Conservation (phyloP, 2,888 invertebrate species). For the Ramazzottius varieornatus region DNA sequence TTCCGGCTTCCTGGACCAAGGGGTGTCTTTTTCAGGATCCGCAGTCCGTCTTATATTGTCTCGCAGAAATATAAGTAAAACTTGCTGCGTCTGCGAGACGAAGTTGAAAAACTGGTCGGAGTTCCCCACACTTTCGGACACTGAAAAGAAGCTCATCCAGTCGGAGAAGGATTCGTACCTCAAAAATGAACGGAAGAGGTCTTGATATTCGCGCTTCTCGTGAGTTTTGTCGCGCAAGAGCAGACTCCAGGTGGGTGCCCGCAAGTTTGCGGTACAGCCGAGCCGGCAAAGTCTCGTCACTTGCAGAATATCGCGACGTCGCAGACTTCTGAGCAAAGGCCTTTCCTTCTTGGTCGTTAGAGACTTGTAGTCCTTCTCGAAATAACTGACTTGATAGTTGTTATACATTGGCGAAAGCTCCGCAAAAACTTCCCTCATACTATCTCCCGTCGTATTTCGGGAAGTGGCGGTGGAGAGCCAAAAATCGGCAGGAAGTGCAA, state of each 20-base stretch:
- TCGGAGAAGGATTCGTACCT: not conserved
- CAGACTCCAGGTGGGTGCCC: not conserved
- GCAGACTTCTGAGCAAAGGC: not conserved
- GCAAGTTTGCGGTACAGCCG: not conserved
- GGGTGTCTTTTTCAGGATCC: no score
- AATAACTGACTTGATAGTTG: not conserved
- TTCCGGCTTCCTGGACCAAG: not conserved
- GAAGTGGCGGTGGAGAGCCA: not conserved
- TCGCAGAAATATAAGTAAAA: not conserved
- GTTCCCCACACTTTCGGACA: not conserved
- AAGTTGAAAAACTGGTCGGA: not conserved
- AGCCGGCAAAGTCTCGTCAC: not conserved
- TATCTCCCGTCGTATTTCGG: not conserved
- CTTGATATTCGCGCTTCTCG: not conserved
- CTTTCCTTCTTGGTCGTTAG: not conserved
- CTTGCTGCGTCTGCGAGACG: not conserved
- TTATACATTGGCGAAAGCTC: not conserved
- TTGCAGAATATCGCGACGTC: not conserved
- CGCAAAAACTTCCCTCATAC: not conserved
- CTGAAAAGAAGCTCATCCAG: not conserved
- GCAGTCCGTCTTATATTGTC: no score
- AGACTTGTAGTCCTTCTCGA: not conserved
- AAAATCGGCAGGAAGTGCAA: not conserved
- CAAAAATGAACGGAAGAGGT: not conserved
- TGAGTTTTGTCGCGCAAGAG: not conserved